Conservation (phyloP, 2,797 vertebrate species). For the Schizothorax lantsangensis region DNA sequence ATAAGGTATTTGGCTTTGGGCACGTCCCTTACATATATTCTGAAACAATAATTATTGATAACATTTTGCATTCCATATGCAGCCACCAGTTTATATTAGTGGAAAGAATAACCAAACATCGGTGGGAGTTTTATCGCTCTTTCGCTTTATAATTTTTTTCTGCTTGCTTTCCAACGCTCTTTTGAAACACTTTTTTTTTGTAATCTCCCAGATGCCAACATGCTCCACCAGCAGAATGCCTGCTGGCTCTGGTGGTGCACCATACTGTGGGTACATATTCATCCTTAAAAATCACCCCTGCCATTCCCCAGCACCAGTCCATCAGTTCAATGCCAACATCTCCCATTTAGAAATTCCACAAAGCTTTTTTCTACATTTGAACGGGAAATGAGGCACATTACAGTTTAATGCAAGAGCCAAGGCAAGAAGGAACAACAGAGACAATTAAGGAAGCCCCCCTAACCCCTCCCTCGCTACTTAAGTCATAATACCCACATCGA, state of each 20-base stretch:
- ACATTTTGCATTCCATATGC: neutral
- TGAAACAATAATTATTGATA: neutral
- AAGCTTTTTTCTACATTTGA: slow-evolving; percentile 71
- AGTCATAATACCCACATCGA: slow-evolving; percentile 85
- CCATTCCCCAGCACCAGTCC: slow-evolving; percentile 52
- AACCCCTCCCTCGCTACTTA: slow-evolving; percentile 64
- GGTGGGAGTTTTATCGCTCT: neutral
- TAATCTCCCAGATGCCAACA: slow-evolving; percentile 31
- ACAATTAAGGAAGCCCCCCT: slow-evolving; percentile 77
- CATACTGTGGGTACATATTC: slow-evolving; percentile 47
- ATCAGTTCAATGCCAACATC: slow-evolving; percentile 69
- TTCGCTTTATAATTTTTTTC: neutral
- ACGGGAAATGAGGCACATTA: slow-evolving; percentile 75
- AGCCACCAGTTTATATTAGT: slow-evolving; percentile 1
- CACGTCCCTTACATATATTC: neutral
- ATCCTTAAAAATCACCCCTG: slow-evolving; percentile 19
- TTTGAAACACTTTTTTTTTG: slow-evolving; percentile 2
- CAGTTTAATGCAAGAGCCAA: slow-evolving; percentile 76
- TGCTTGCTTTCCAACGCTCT: neutral
- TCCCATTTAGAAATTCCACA: slow-evolving; percentile 78
- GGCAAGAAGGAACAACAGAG: slow-evolving; percentile 77
- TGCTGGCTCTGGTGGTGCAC: slow-evolving; percentile 68
- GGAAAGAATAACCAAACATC: slow-evolving; percentile 2
- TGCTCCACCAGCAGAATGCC: slow-evolving; percentile 72
- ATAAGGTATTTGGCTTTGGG: neutral